Conservation (phyloP, 2,888 invertebrate species). For the Girardia tigrina region DNA sequence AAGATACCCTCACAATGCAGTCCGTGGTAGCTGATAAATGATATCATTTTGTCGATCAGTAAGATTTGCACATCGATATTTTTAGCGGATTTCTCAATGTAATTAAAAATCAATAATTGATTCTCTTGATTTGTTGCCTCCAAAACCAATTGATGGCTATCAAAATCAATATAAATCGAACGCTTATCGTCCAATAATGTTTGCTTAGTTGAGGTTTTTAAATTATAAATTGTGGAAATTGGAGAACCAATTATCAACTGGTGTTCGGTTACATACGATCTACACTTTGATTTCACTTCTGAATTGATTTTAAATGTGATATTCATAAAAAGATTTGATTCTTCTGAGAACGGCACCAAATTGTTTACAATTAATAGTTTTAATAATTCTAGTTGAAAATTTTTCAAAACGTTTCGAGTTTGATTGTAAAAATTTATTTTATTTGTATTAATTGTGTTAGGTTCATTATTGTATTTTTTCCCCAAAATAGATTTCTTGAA, state of each 20-base stretch:
- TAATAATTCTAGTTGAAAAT: not conserved
- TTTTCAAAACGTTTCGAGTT: not conserved
- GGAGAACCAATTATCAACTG: not conserved
- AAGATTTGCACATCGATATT: not conserved
- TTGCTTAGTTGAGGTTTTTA: not conserved
- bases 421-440: not conserved
- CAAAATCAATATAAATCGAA: not conserved
- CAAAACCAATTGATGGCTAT: not conserved
- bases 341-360: not conserved
- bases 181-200: not conserved
- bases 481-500: not conserved
- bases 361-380: not conserved
- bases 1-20: not conserved
- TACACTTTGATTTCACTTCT: not conserved
- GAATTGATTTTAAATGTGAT: not conserved
- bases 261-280: not conserved
- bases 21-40: not conserved
- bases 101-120: not conserved
- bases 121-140: not conserved
- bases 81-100: not conserved
- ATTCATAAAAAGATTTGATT: not conserved
- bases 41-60: not conserved
- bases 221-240: not conserved
- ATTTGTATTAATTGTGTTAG: not conserved
- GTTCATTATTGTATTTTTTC: not conserved